Base-by-base conservation (phyloP, 2,113 vertebrate genomes). In the Perca schrenkii region DNA sequence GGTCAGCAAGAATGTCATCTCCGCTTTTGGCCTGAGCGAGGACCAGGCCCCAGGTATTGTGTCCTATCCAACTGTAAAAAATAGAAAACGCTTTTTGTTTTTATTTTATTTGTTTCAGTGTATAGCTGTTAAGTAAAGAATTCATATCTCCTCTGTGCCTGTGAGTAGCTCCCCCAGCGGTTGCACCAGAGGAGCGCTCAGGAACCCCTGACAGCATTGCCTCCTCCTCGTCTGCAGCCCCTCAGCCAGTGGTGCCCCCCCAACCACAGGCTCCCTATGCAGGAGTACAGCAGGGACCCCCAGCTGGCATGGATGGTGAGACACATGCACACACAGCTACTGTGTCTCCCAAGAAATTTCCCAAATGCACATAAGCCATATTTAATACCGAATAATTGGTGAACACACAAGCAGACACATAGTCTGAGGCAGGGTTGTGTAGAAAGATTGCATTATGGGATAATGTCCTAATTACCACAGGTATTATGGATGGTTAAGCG, bases 1-100 rank as follows among this genome's bases (percentile, higher is more conserved):
- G 92, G 97, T 99, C 94, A 98, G 90, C 95, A 99, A 99, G 96
- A 99, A 99, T 89, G 97, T 99, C 87, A 99, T 99, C 95, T 99
- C 98, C 60, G 96, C 98, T 0, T 99, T 99, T 84, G 98, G 98
- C 79, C 92, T 99, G 91, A 96, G 97, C 69, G 98, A 99, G 91
- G 97, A 99, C 90, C 97, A 98, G 86, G 95, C 95, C 88, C 94
- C 96, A 93, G 98, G 98, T 99, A 96, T 84, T 60, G 11, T 19
- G 8, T 15, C 16, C 19, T 25, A 1, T 28, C 8, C 4, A 22
- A 22, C 14, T 4, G 0, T 22, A 58, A 2, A 49, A 21, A 10
- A 13, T 4, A 22, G 11, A 22, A 19, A 10, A 64, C 3, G 16
- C 36, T 0, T 21, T 43, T 31, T 64, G 25, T 19, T 68, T 43